Base-by-base conservation (phyloP, 2,797 vertebrate genomes). In the Thalassophryne amazonica region DNA sequence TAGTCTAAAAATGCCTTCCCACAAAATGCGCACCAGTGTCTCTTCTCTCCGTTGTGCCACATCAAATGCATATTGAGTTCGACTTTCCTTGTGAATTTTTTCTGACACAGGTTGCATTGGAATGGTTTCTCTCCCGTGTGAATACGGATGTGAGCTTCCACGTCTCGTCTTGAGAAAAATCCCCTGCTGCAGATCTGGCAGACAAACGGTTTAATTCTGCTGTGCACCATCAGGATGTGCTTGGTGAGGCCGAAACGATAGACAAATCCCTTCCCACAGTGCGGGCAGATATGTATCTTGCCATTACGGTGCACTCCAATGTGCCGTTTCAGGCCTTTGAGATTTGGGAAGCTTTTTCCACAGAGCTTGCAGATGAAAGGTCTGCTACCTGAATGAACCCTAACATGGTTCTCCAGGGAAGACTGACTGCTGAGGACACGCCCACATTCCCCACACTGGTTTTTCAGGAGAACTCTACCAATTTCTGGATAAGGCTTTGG, bases 61-160 rank as follows among this genome's bases (percentile, higher is more conserved):
- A 88, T 73, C 54, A 91, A 51, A 45, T 92, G 91, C 33, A 87
- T 70, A 31, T 89, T 89, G 5, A 92, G 60, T 17, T 88, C 86
- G 1, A 89, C 81, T 62, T 69, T 73, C 24, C 88, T 80, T 19
- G 71, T 71, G 46, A 92, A 92, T 19, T 61, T 78, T 29, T 78
- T 90, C 6, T 85, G 87, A 42, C 91, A 92, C 2, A 86, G 71
- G 21, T 62, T 58, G 43, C 90, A 92, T 2, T 78, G 63, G 61
- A 88, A 91, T 0, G 89, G 88, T 76, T 76, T 91, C 81, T 91
- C 89, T 19, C 87, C 89, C 0, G 88, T 89, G 67, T 91, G 90
- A 25, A 79, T 74, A 1, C 86, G 78, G 33, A 87, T 58, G 54
- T 92, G 91, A 4, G 70, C 45, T 36, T 86, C 78, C 14, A 89